A percentile compares a stretch with the other conserved stretches of the same genome.
Evolutionary conservation across 2,113 vertebrate genomes (phyloP).

Genomic region (Typhlomys cinereus): DNA sequence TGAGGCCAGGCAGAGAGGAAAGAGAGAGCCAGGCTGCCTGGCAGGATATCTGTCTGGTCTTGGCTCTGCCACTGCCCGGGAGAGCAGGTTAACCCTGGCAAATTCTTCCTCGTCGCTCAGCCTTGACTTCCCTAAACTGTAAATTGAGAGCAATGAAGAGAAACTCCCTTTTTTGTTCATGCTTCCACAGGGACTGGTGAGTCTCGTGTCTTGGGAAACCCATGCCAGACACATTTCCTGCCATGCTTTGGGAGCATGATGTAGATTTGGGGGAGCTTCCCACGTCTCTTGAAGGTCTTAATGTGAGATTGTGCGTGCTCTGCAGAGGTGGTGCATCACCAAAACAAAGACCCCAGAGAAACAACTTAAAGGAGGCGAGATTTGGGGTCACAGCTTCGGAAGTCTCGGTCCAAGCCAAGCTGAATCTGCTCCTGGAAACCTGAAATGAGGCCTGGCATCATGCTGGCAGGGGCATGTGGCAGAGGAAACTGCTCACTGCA

Average conservation of each 20-base stretch:
- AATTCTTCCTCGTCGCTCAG: neutral
- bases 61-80: neutral
- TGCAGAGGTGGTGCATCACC: neutral
- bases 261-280: neutral
- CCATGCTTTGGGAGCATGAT: neutral
- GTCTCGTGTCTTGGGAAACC: neutral
- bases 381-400: neutral
- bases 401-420: neutral
- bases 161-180: neutral
- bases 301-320: neutral
- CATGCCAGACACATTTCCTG: neutral
- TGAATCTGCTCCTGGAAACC: neutral
- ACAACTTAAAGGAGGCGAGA: neutral
- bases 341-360: neutral
- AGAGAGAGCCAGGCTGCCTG: neutral
- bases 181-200: neutral
- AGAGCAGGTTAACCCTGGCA: neutral
- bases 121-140: neutral
- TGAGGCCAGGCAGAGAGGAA: neutral
- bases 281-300: constrained; percentile 17
- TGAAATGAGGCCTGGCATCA: neutral
- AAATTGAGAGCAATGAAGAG: neutral
- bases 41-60: neutral
- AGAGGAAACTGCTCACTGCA: neutral
- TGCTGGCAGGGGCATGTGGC: neutral